Conservation (phyloP, 2,888 invertebrate species). For the Lepidochrysops patricia region DNA sequence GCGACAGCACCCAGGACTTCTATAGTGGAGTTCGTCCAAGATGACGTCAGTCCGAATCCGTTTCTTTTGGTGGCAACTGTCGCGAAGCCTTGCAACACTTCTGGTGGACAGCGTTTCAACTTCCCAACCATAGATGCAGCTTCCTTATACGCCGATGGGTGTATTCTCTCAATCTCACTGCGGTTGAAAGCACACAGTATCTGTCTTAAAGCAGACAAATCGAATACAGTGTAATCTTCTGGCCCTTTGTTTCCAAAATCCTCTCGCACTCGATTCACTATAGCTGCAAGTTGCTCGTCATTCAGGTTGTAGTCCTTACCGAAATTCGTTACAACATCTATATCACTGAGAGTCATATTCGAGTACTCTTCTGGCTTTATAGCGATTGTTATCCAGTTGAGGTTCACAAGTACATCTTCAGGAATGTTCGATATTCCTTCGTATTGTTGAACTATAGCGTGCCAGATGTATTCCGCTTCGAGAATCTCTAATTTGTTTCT, state of each 20-base stretch:
- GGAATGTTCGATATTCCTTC: slow-evolving; percentile 53
- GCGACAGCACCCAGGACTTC: slow-evolving; percentile 54
- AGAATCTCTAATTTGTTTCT: slow-evolving; percentile 35
- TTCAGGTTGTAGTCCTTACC: slow-evolving; percentile 62
- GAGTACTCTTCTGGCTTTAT: slow-evolving; percentile 60
- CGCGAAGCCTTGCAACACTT: slow-evolving; percentile 61
- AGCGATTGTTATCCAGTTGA: slow-evolving; percentile 65
- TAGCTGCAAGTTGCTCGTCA: slow-evolving; percentile 50
- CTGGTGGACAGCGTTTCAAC: slow-evolving; percentile 54
- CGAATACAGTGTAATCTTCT: slow-evolving; percentile 72
- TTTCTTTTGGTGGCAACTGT: slow-evolving; percentile 48
- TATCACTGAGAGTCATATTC: slow-evolving; percentile 66
- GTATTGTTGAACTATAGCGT: slow-evolving; percentile 39
- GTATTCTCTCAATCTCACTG: slow-evolving; percentile 67
- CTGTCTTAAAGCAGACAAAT: slow-evolving; percentile 67
- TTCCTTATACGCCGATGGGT: slow-evolving; percentile 67
- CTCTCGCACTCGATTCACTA: slow-evolving; percentile 64
- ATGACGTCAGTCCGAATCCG: slow-evolving; percentile 57
- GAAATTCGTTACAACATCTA: slow-evolving; percentile 72
- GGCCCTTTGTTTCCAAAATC: slow-evolving; percentile 72
- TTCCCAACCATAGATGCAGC: slow-evolving; percentile 59
- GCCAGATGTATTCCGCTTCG: slow-evolving; percentile 54
- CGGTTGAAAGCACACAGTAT: slow-evolving; percentile 73
- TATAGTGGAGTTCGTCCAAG: slow-evolving; percentile 51
- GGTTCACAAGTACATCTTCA: slow-evolving; percentile 45